Evolutionary conservation across 92 coral and sea anemone species (phyloP).

Genomic region (Plumapathes pennacea): DNA sequence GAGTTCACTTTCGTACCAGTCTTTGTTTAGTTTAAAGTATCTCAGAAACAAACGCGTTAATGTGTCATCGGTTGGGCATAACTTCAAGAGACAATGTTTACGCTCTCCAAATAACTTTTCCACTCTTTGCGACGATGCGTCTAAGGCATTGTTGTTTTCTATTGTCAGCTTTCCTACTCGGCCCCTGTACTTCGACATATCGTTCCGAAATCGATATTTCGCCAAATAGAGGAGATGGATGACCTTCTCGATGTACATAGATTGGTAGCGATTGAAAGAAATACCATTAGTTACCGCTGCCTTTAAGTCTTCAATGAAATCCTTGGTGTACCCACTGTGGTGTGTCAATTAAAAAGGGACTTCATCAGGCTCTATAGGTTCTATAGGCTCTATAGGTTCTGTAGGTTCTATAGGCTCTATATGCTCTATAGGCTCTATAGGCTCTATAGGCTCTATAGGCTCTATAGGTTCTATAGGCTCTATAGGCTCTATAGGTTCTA

Average conservation of each 20-base stretch:
- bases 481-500: too few relatives aligned
- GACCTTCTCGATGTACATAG: constrained; percentile 27
- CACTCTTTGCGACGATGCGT: not conserved
- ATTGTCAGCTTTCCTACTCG: not conserved
- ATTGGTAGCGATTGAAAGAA: constrained; percentile 30
- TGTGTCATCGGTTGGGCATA: constrained; percentile 11
- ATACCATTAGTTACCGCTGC: constrained; percentile 14
- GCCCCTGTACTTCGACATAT: constrained; percentile 1
- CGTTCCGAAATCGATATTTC: constrained; percentile 15
- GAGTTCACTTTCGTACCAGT: constrained; percentile 10
- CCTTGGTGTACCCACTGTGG: constrained; percentile 17
- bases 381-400: too few relatives aligned
- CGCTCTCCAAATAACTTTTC: constrained; percentile 1
- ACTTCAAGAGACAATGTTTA: not conserved
- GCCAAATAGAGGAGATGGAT: constrained; percentile 4
- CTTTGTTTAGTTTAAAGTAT: constrained; percentile 13
- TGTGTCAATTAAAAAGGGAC: constrained; percentile 24
- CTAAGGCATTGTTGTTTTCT: not conserved
- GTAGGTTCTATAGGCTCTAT: too few relatives aligned
- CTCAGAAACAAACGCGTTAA: constrained; percentile 4
- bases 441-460: too few relatives aligned
- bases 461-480: too few relatives aligned
- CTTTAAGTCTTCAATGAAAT: constrained; percentile 12
- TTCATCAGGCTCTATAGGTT: too few relatives aligned
- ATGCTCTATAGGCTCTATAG: too few relatives aligned